These are phyloP conservation scores for Sitophilus oryzae DNA, from an alignment of 1,140 invertebrate species.

Conservation along the genomic window DNA sequence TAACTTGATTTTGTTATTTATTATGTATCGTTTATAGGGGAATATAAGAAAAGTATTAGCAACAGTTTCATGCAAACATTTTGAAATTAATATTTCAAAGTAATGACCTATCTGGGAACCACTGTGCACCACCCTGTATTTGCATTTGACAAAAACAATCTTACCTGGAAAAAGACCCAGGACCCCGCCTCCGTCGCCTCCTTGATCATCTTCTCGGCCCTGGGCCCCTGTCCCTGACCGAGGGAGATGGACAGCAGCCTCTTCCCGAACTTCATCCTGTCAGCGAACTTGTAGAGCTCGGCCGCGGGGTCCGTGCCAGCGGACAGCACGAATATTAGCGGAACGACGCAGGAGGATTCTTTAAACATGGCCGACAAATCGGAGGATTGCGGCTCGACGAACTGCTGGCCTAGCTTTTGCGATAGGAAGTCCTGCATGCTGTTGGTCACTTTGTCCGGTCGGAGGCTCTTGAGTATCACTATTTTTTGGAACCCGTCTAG, in stretches of 20 bases:
- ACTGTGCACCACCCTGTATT: too few species aligned
- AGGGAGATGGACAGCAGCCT: constrained; percentile 62
- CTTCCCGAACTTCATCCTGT: constrained; percentile 52
- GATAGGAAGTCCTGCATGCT: constrained; percentile 60
- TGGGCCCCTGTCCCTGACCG: constrained; percentile 65
- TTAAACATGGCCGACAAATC: constrained; percentile 56
- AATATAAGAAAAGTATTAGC: too few species aligned
- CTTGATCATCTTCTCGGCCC: constrained; percentile 58
- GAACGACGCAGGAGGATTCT: constrained; percentile 57
- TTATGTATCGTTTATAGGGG: too few species aligned
- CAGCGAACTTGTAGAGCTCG: constrained; percentile 58
- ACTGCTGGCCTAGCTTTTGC: constrained; percentile 55
- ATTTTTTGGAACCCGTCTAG: constrained; percentile 63
- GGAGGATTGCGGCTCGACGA: constrained; percentile 61
- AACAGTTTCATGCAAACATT: too few species aligned
- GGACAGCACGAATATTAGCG: constrained; percentile 65
- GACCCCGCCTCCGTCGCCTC: constrained; percentile 53
- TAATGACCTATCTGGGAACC: too few species aligned
- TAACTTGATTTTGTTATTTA: too few species aligned
- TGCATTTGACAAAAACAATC: too few species aligned
- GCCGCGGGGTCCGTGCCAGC: constrained; percentile 66
- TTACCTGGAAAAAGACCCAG: constrained; percentile 61
- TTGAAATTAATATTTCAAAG: too few species aligned
- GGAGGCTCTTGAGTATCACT: constrained; percentile 62
- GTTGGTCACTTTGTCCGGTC: constrained; percentile 68